Evolutionary conservation across 2,888 invertebrate genomes (phyloP).

Genomic region (Proisotoma minuta): DNA sequence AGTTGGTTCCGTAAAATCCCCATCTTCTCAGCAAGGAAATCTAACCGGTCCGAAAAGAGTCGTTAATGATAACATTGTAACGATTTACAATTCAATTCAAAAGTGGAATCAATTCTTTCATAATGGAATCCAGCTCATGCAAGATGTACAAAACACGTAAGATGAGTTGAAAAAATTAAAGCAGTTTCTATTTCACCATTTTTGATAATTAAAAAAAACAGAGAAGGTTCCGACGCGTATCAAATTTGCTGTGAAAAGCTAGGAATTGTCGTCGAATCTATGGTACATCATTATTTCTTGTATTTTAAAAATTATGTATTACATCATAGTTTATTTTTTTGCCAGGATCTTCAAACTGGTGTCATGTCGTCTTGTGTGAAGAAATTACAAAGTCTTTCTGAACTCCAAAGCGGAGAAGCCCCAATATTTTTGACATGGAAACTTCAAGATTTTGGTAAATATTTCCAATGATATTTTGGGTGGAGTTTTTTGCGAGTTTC

Average conservation of each 20-base stretch:
- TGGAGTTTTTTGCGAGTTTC: too few species aligned
- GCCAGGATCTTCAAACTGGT: not conserved
- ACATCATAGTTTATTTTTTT: not conserved
- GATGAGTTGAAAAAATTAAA: not conserved
- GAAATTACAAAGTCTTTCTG: conserved; percentile 7
- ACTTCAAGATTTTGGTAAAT: conserved; percentile 10
- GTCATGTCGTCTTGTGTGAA: not conserved
- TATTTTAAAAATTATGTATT: not conserved
- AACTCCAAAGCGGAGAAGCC: not conserved
- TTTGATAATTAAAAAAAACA: conserved; percentile 7
- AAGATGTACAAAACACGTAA: conserved; percentile 32
- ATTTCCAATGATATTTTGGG: not conserved
- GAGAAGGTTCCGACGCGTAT: conserved; percentile 27
- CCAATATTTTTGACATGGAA: conserved; percentile 6
- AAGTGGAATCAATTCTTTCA: conserved; percentile 37
- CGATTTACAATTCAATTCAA: conserved; percentile 33
- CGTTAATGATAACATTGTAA: conserved; percentile 37
- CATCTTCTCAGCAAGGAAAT: conserved; percentile 31
- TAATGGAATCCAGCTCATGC: conserved; percentile 28
- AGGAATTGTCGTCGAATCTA: conserved; percentile 29
- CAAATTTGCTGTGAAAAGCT: conserved; percentile 36
- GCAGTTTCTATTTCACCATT: not conserved
- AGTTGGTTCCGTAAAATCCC: conserved; percentile 16
- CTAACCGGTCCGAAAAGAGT: conserved; percentile 36
- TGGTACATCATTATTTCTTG: conserved; percentile 28